Conservation (phyloP, 2,113 vertebrate species). For the Notechis scutatus region DNA sequence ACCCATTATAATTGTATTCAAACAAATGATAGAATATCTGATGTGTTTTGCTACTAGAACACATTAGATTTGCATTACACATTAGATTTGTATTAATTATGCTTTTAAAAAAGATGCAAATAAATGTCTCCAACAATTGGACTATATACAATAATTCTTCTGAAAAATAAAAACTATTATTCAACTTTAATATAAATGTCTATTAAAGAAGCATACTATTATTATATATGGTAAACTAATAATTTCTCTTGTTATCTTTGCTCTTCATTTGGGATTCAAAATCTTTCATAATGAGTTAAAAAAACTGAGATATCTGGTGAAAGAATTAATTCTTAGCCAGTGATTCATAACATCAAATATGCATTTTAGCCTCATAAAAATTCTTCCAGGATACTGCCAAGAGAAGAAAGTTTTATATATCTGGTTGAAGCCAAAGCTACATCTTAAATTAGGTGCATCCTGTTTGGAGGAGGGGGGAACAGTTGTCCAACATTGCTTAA, state of each 20-base stretch:
- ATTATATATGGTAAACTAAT: neutral
- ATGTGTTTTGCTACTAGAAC: neutral
- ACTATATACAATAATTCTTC: neutral
- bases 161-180: neutral
- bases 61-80: neutral
- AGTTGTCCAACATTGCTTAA: neutral
- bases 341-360: neutral
- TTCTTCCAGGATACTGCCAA: neutral
- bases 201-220: neutral
- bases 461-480: neutral
- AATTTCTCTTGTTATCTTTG: neutral
- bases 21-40: neutral
- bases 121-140: neutral
- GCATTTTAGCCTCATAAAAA: neutral
- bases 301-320: neutral
- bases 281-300: neutral
- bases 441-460: neutral
- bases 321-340: neutral
- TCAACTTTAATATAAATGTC: neutral
- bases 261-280: neutral
- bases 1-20: neutral
- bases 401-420: neutral
- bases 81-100: neutral
- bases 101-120: neutral
- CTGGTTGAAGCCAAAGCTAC: neutral